Evolutionary conservation across 2,888 invertebrate genomes (phyloP), one percentile per base, ranked within the genome.

Genomic region (Lydus trimaculatus): DNA sequence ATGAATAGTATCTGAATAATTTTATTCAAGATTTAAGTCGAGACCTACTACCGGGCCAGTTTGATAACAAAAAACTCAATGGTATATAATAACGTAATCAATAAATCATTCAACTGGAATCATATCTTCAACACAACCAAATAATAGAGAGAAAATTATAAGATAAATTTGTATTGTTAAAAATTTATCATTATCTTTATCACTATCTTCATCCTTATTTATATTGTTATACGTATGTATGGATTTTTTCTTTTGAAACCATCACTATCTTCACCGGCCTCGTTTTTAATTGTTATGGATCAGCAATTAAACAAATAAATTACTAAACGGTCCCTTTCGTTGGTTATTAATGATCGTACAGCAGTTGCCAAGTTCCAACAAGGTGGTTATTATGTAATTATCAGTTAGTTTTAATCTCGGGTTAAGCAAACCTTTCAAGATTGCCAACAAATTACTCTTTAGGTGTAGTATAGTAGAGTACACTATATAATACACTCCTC

Each of bases 381-480:
- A 85, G 82, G 84, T 84, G 83, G 84, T 86, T 85, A 86, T 86
- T 86, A 86, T 85, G 85, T 86, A 86, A 86, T 86, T 86, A 86
- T 86, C 86, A 85, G 86, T 85, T 86, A 84, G 84, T 85, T 85
- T 86, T 86, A 86, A 86, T 86, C 86, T 85, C 81, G 83, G 85
- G 85, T 86, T 86, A 86, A 86, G 86, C 85, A 86, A 86, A 86
- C 86, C 84, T 85, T 85, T 85, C 85, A 84, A 83, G 82, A 83
- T 82, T 77, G 82, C 81, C 84, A 85, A 85, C 85, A 85, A 85
- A 85, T 85, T 85, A 85, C 85, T 84, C 82, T 79, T 76, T 74
- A 71, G 48, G 48, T 52, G 48, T 52, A 52, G 39, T 39, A 39
- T 39, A 39, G 39, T 52, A 52, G 48, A 20, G 20, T 23, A 43